phyloP scores from a whole-genome alignment of 2,113 vertebrate species.

The Macrotus californicus region DNA sequence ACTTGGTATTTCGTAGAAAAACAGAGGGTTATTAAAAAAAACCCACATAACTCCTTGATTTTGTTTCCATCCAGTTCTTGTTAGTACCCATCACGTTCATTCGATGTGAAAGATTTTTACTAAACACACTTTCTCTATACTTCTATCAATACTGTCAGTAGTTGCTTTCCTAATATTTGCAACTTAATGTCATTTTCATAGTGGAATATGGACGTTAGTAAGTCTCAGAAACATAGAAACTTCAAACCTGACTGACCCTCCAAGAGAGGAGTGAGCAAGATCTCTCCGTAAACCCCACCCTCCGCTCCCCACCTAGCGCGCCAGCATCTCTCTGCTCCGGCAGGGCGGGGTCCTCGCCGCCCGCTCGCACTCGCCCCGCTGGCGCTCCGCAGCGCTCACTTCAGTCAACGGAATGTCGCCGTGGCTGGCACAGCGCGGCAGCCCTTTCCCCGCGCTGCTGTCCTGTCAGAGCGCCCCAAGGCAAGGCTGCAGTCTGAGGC shows the following conservation, averaged over 20 bases:
- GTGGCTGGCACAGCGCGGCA: neutral
- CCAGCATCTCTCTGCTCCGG: neutral
- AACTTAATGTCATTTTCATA: neutral
- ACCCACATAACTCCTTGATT: neutral
- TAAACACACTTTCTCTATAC: neutral
- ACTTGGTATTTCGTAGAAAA: neutral
- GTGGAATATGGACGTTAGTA: neutral
- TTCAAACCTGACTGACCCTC: neutral
- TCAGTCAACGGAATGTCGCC: neutral
- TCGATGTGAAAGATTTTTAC: neutral
- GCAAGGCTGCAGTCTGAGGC: neutral
- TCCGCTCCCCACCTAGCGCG: neutral
- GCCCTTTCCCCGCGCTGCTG: neutral
- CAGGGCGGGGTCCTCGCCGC: neutral
- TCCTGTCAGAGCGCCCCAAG: slow-evolving; percentile 18
- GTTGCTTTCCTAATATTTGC: neutral
- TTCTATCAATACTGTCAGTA: neutral
- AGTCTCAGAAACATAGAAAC: neutral
- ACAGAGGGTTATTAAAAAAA: neutral
- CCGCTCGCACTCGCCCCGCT: neutral
- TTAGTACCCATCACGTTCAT: neutral
- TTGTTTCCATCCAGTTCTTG: neutral
- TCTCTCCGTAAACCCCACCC: neutral
- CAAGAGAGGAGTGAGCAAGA: neutral
- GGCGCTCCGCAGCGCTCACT: too few species aligned